These are phyloP conservation scores for Oreochromis grahami DNA, from an alignment of 2,797 vertebrate species.

Conservation along the genomic window DNA sequence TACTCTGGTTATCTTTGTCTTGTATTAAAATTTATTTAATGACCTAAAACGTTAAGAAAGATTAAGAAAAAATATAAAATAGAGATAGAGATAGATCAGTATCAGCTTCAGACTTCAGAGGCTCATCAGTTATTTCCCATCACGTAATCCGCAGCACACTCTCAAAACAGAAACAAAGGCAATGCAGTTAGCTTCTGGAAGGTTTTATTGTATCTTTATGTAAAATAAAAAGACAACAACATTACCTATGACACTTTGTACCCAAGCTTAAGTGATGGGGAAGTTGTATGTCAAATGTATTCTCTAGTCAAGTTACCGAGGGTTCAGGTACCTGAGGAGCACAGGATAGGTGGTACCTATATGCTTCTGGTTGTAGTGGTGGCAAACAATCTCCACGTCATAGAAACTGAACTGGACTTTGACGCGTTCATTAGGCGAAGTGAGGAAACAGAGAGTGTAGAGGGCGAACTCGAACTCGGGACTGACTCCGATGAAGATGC, in stretches of 20 bases:
- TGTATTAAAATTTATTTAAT: background rate
- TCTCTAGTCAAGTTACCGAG: background rate
- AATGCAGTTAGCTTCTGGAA: slow-evolving; percentile 26
- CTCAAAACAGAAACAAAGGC: background rate
- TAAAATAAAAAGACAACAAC: slow-evolving; percentile 73
- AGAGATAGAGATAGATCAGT: background rate
- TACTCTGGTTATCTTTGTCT: background rate
- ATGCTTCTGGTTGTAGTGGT: slow-evolving; percentile 81
- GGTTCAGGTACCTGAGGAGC: slow-evolving; percentile 70
- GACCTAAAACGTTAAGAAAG: background rate
- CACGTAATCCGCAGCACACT: background rate
- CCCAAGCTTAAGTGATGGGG: slow-evolving; percentile 8
- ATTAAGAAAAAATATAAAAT: background rate
- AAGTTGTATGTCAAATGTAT: background rate
- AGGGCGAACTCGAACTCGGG: slow-evolving; percentile 82
- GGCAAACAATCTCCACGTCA: slow-evolving; percentile 81
- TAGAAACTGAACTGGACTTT: slow-evolving; percentile 81
- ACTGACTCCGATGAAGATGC: slow-evolving; percentile 83
- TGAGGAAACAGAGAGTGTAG: slow-evolving; percentile 82
- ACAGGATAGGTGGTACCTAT: slow-evolving; percentile 83
- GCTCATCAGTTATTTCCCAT: background rate
- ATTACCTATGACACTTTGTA: slow-evolving; percentile 52
- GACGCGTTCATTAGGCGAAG: slow-evolving; percentile 75
- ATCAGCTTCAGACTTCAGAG: background rate
- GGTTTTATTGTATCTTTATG: slow-evolving; percentile 76